Base-by-base conservation (phyloP, 2,113 vertebrate species). In the Sitta europaea region DNA sequence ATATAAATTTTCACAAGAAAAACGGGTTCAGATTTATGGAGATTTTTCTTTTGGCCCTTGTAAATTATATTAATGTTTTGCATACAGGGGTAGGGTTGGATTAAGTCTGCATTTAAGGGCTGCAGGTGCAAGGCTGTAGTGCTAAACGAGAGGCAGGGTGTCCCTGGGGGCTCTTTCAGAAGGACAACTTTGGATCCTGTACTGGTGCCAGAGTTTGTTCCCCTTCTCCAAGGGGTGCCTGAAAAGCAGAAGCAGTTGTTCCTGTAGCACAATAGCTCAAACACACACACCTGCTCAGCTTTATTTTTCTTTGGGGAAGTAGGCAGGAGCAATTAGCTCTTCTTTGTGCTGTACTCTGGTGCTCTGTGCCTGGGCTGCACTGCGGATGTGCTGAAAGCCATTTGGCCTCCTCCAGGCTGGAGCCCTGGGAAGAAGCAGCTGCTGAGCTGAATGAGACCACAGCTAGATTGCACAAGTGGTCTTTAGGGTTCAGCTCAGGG, bases 91-190 rank as follows among this genome's bases (percentile, higher is more conserved):
- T 84, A 73, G 86, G 77, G 53, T 93, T 78, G 91, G 77, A 89
- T 89, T 76, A 92, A 77, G 35, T n/a, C 62, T 91, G 54, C 27
- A 31, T 94, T 75, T 86, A 43, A 94, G 57, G 47, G 61, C 68
- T 97, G 94, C 96, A 96, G 94, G 95, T 96, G 96, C 95, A 95
- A 82, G 88, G 61, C 78, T 92, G 7, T 31, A 94, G 65, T 51
- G 48, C 74, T 86, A 15, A 71, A 63, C 47, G 71, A 77, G 81
- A 92, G 63, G 40, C 81, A 55, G 90, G 35, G 29, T 79, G 90
- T 94, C 90, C 77, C 58, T 59, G 47, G 63, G 72, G 86, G 19
- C 53, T 0, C 0, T 74, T 82, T 86, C 67, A 88, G 78, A 68
- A 90, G 82, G 66, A 92, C 3, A 14, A 5, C 74, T 93, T 72